Evolutionary conservation across 2,888 invertebrate species (phyloP).

Genomic region (Cerceris ruficornis): DNA sequence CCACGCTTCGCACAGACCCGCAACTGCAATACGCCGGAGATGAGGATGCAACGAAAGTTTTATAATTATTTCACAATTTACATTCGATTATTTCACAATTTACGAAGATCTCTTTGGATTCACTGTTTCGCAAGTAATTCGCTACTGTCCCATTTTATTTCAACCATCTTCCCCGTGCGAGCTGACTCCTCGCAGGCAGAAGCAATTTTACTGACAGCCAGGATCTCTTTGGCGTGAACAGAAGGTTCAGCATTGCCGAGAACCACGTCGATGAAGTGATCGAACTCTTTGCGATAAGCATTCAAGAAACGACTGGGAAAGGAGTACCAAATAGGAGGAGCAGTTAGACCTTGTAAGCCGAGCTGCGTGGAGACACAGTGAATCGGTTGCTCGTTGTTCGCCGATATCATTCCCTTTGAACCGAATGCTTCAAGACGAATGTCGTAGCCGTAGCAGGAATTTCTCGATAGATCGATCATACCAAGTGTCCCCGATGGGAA

Average conservation of each 20-base stretch:
- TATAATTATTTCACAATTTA: too few species aligned
- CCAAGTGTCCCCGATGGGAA: conserved; percentile 86
- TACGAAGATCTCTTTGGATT: neutral
- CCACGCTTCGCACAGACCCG: neutral
- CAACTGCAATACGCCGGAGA: too few species aligned
- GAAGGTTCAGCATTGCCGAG: conserved; percentile 81
- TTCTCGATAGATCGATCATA: conserved; percentile 86
- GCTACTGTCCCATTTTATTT: conserved; percentile 83
- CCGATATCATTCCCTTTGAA: conserved; percentile 84
- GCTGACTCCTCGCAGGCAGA: conserved; percentile 84
- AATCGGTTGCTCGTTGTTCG: conserved; percentile 83
- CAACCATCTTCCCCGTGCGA: conserved; percentile 82
- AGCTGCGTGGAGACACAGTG: conserved; percentile 81
- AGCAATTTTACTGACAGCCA: conserved; percentile 85
- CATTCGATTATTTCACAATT: neutral
- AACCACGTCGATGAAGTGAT: conserved; percentile 85
- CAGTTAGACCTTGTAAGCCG: conserved; percentile 80
- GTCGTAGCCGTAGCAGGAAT: conserved; percentile 86
- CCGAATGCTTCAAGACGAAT: conserved; percentile 87
- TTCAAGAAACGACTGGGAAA: conserved; percentile 84
- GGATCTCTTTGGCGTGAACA: conserved; percentile 83
- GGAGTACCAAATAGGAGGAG: conserved; percentile 84
- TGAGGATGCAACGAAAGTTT: too few species aligned
- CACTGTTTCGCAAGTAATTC: conserved; percentile 76
- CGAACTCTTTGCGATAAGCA: conserved; percentile 84